Conservation (phyloP, 1,140 invertebrate species). For the Caerostris darwini region DNA sequence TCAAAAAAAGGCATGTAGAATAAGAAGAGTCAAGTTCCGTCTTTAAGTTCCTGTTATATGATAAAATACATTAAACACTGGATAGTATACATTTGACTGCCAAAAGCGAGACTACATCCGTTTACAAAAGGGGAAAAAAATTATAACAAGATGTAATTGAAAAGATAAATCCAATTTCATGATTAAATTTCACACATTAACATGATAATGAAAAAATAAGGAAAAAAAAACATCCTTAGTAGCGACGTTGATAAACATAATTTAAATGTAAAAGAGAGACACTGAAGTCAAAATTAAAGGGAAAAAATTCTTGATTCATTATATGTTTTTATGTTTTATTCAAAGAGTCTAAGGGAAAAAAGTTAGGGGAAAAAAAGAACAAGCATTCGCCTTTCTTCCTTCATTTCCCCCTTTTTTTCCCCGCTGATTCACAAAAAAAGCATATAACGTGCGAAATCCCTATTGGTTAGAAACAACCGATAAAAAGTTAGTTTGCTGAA, state of each 20-base stretch:
- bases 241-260: conserved; percentile 45
- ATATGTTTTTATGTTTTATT: background rate
- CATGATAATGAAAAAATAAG: conserved; percentile 18
- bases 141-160: conserved; percentile 45
- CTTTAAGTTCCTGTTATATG: background rate
- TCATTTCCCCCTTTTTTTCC: background rate
- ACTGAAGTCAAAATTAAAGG: conserved; percentile 1
- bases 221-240: background rate
- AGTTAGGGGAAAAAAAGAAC: too few species aligned
- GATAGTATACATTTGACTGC: conserved; percentile 11
- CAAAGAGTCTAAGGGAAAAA: background rate
- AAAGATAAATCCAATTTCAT: conserved; percentile 62
- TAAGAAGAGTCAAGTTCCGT: background rate
- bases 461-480: conserved; percentile 49
- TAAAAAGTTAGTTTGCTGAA: conserved; percentile 59
- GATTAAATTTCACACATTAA: conserved; percentile 46
- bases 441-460: conserved; percentile 57
- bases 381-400: background rate
- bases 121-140: background rate
- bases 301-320: background rate
- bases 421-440: background rate
- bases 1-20: background rate
- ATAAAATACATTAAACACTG: background rate
- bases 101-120: background rate
- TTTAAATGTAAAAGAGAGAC: conserved; percentile 23